A percentile compares a stretch with the other conserved stretches of the same genome.
Conservation (phyloP, 2,113 vertebrate genomes). For the Channa argus region DNA sequence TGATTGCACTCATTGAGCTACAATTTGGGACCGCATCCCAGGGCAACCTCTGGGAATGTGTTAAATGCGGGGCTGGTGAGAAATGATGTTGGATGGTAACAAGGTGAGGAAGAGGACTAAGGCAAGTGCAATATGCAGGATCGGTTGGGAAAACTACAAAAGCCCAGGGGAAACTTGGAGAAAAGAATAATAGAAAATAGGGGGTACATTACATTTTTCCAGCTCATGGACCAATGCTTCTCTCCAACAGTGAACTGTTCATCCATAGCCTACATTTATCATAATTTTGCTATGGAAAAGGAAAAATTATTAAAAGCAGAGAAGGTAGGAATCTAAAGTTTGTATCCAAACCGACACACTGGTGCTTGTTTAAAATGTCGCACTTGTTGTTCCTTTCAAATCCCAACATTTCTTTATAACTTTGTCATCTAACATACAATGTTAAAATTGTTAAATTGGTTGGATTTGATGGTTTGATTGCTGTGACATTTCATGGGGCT, state of each 20-base stretch:
- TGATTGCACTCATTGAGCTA: slow-evolving; percentile 59
- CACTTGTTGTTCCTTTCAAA: neutral
- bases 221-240: slow-evolving; percentile 12
- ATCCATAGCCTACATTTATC: slow-evolving; percentile 19
- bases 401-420: no score
- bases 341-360: slow-evolving; percentile 5
- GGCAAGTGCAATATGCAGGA: neutral
- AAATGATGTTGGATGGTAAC: slow-evolving; percentile 29
- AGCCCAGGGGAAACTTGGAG: neutral
- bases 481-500: slow-evolving; percentile 60
- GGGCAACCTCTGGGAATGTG: slow-evolving; percentile 38
- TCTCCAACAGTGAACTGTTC: slow-evolving; percentile 14
- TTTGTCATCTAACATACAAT: neutral
- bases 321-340: slow-evolving; percentile 15
- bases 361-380: slow-evolving; percentile 1
- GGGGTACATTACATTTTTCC: no score
- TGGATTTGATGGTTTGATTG: slow-evolving; percentile 35
- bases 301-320: slow-evolving; percentile 21
- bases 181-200: neutral
- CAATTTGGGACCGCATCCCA: slow-evolving; percentile 38
- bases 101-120: neutral
- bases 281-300: slow-evolving; percentile 50
- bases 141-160: neutral
- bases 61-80: slow-evolving; percentile 27
- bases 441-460: neutral